Evolutionary conservation across 2,113 vertebrate species (phyloP), one percentile per base, ranked within the genome.

Genomic region (Callocephalon fimbriatum): DNA sequence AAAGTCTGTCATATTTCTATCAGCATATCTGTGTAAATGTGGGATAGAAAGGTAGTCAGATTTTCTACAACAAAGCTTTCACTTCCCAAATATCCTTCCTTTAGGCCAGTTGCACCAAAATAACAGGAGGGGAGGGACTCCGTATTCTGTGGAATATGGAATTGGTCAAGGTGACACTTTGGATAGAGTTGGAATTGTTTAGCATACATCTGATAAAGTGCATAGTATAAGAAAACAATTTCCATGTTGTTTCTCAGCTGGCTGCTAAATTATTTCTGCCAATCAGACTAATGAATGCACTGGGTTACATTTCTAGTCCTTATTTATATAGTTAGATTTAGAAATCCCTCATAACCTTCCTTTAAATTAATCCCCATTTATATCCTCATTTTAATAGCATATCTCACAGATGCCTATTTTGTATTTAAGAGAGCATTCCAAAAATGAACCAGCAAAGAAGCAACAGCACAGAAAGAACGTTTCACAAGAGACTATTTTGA

Each of bases 341-440:
- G 66, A 92, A 88, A 75, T 56, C 21, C 25, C 35, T 85, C 65
- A 86, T 96, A 97, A 95, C 82, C 63, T 40, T 83, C 26, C 80
- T 95, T 70, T 93, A 92, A 92, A 91, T 93, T 90, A 95, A 96
- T 97, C 74, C 48, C 51, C 48, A 66, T 94, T 95, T 95, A 91
- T 91, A 27, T 56, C 53, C 45, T 87, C 38, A 58, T 96, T 97
- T 98, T 91, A 94, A 91, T 79, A 91, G 71, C 23, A 5, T 88
- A 81, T 88, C 78, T 96, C 25, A 8, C 71, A 94, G 83, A 95
- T 91, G 71, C 18, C 67, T 89, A 40, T 73, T 91, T 86, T 68
- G 29, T 92, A 70, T 91, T 93, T 88, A 83, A 77, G 45, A 71
- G 7, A 90, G 35, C 56, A 90, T 78, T 71, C 42, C 7, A 88